Evolutionary conservation across 2,888 invertebrate genomes (phyloP).

Genomic region (Drosophila paranaensis): DNA sequence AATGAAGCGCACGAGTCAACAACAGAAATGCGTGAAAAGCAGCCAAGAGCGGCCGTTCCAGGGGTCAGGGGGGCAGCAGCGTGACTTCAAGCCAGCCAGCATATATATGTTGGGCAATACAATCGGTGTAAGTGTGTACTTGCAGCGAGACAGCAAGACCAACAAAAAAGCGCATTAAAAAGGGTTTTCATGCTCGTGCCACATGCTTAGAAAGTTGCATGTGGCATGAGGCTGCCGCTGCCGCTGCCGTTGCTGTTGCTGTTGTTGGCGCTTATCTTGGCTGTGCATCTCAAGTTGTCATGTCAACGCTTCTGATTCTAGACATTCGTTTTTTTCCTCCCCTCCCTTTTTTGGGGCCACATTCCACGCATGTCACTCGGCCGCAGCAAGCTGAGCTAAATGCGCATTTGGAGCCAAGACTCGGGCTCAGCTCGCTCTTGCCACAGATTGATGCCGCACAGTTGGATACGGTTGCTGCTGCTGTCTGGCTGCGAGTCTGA

Average conservation of each 20-base stretch:
- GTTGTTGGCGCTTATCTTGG: conserved; percentile 59
- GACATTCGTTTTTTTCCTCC: conserved; percentile 28
- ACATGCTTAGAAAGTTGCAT: conserved; percentile 71
- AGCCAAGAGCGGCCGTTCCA: conserved; percentile 35
- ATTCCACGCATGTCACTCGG: conserved; percentile 55
- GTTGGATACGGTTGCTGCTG: conserved; percentile 62
- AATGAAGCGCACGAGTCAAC: conserved; percentile 79
- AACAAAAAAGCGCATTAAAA: conserved; percentile 59
- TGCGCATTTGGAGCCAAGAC: conserved; percentile 48
- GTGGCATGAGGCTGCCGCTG: conserved; percentile 20
- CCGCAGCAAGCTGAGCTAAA: conserved; percentile 35
- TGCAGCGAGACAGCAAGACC: conserved; percentile 15
- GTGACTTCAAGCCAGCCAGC: conserved; percentile 50
- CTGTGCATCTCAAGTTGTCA: conserved; percentile 82
- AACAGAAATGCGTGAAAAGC: conserved; percentile 79
- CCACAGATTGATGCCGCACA: conserved; percentile 80
- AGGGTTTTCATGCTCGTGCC: conserved; percentile 78
- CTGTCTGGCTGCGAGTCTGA: conserved; percentile 45
- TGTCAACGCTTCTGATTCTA: conserved; percentile 83
- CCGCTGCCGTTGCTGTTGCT: conserved; percentile 14
- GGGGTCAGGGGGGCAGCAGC: conserved; percentile 47
- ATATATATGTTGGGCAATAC: conserved; percentile 39
- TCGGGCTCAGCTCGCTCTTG: conserved; percentile 18
- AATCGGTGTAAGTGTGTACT: conserved; percentile 46
- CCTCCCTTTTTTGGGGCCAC: conserved; percentile 22